phyloP scores from a whole-genome alignment of 1,140 invertebrate species.

The Zaprionus lachaisei region DNA sequence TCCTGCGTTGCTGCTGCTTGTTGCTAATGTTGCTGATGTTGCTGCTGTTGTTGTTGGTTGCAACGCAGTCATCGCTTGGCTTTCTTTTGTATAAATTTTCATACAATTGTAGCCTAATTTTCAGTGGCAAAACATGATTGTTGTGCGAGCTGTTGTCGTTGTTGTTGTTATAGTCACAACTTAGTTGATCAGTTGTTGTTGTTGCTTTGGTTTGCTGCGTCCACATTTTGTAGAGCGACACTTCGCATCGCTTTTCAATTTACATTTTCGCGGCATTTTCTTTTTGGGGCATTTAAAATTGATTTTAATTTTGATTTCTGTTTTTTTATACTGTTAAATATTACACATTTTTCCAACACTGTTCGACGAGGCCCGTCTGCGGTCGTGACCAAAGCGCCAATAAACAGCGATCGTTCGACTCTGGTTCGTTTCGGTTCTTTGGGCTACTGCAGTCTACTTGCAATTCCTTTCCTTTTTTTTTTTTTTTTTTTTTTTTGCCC shows the following conservation, averaged over 20 bases:
- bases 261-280: slow-evolving; percentile 34
- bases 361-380: not conserved
- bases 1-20: slow-evolving; percentile 45
- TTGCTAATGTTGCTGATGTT: slow-evolving; percentile 16
- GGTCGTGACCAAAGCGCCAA: slow-evolving; percentile 44
- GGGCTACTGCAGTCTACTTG: slow-evolving; percentile 52
- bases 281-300: not conserved
- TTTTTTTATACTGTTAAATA: slow-evolving; percentile 5
- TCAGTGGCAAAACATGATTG: slow-evolving; percentile 66
- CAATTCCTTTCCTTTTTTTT: slow-evolving; percentile 35
- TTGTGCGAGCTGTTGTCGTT: slow-evolving; percentile 35
- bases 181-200: slow-evolving; percentile 34
- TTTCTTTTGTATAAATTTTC: slow-evolving; percentile 80
- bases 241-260: slow-evolving; percentile 20
- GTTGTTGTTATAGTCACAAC: slow-evolving; percentile 23
- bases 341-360: slow-evolving; percentile 12
- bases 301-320: not conserved
- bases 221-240: slow-evolving; percentile 64
- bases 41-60: slow-evolving; percentile 59
- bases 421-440: slow-evolving; percentile 33
- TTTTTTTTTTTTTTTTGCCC: slow-evolving; percentile 33
- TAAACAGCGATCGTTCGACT: slow-evolving; percentile 46
- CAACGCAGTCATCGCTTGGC: slow-evolving; percentile 68
- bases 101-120: slow-evolving; percentile 71
- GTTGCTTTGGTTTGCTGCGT: slow-evolving; percentile 51